phyloP scores from a whole-genome alignment of 2,113 vertebrate species.

The Echinops telfairi region DNA sequence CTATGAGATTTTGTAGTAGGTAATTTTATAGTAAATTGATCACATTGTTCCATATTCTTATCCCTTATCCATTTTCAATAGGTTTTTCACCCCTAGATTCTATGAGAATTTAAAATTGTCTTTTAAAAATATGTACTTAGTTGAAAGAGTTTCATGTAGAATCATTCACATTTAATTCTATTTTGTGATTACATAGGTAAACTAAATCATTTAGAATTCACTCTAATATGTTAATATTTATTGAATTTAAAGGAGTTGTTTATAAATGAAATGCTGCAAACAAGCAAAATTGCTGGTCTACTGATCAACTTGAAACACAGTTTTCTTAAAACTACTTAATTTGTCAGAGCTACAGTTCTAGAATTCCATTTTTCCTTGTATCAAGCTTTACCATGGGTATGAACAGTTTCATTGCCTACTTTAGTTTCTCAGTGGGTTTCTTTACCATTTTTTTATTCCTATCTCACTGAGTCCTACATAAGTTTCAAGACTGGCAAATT shows the following conservation, averaged over 20 bases:
- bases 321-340: slow-evolving; percentile 31
- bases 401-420: slow-evolving; percentile 13
- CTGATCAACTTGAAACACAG: neutral
- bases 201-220: neutral
- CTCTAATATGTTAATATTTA: neutral
- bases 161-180: neutral
- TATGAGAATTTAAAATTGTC: neutral
- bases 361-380: neutral
- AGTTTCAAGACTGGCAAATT: slow-evolving; percentile 65
- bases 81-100: neutral
- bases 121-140: neutral
- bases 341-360: slow-evolving; percentile 15
- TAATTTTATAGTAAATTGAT: slow-evolving; percentile 15
- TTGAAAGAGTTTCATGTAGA: neutral
- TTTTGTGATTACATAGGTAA: neutral
- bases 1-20: neutral
- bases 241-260: neutral
- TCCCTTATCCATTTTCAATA: neutral
- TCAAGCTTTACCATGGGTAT: slow-evolving; percentile 50
- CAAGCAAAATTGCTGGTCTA: neutral
- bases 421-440: slow-evolving; percentile 45
- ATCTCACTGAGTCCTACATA: slow-evolving; percentile 71
- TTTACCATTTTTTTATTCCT: slow-evolving; percentile 64
- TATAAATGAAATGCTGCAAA: neutral
- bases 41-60: neutral